Conservation (phyloP, 2,888 invertebrate species). For the Pyrochroa serraticornis region DNA sequence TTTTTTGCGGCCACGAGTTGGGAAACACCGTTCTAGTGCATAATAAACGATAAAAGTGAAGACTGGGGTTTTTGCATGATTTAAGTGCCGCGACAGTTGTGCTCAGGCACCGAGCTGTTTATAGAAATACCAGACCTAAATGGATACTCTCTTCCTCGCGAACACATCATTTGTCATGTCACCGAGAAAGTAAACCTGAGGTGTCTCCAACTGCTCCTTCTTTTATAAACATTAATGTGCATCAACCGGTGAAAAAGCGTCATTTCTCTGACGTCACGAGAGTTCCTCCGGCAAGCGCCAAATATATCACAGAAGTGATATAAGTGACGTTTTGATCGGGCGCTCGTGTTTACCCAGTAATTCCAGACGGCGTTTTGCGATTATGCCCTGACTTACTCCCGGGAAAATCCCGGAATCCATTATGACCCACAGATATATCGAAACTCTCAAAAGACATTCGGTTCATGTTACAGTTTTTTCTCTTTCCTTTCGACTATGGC, state of each 20-base stretch:
- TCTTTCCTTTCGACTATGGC: slow-evolving; percentile 6
- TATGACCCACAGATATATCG: neutral
- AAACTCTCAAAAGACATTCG: neutral
- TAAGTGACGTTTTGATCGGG: neutral
- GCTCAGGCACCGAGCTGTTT: too few species aligned
- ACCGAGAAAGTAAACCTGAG: neutral
- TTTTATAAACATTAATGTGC: slow-evolving; percentile 1
- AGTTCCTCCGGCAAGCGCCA: neutral
- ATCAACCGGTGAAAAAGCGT: neutral
- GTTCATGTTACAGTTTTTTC: neutral
- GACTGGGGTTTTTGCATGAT: neutral
- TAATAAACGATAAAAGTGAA: slow-evolving; percentile 5
- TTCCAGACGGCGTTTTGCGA: neutral
- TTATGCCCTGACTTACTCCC: too few species aligned
- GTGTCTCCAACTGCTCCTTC: neutral
- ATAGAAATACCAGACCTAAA: too few species aligned
- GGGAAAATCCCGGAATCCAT: too few species aligned
- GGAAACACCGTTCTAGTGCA: neutral
- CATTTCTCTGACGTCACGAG: neutral
- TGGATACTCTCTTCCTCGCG: neutral
- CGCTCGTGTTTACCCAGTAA: slow-evolving; percentile 2
- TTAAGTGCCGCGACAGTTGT: neutral
- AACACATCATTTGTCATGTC: slow-evolving; percentile 3
- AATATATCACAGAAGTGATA: neutral
- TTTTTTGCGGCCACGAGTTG: too few species aligned